Evolutionary conservation across 2,888 invertebrate species (phyloP), one percentile per base, ranked within the genome.

Genomic region (Mycalesis mineus): DNA sequence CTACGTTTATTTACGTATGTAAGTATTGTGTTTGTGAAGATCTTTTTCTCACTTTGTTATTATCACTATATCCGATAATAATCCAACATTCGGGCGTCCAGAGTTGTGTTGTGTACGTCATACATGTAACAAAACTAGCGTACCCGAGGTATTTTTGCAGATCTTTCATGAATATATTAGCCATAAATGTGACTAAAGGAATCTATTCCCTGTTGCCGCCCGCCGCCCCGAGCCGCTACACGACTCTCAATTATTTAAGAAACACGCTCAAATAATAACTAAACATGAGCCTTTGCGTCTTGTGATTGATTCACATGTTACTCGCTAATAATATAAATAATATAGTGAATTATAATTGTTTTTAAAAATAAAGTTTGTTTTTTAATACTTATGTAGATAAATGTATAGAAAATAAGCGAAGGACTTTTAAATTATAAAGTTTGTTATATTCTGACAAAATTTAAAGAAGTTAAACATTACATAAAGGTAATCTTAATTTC

Each of bases 131-230:
- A 82, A 80, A 81, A 70, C 73, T 76, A 78, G 76, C 77, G 72
- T 74, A 76, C 77, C 78, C 77, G 74, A 77, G 82, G 87, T 84
- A 83, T 85, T 87, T 86, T 85, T 83, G 81, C 80, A 81, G 82
- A 85, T 85, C 77, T 85, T 88, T 84, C 88, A 90, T 89, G 89
- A 90, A 90, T 90, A 89, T 88, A 88, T 90, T 89, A 90, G 87
- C 88, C 80, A 88, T 88, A 88, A 89, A 88, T 85, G 85, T 85
- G 87, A 85, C 82, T 87, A 84, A 85, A 83, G 80, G 78, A 86
- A 87, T 84, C 82, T 85, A 88, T 85, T 82, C 78, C 77, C 77
- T 71, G 74, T 78, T 72, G 77, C 73, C 73, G 80, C 66, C 68
- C 63, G 64, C 64, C 66, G 67, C 68, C 61, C 63, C 68, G 61